phyloP scores from a whole-genome alignment of 2,888 invertebrate species.

The Heterodera filipjevi region DNA sequence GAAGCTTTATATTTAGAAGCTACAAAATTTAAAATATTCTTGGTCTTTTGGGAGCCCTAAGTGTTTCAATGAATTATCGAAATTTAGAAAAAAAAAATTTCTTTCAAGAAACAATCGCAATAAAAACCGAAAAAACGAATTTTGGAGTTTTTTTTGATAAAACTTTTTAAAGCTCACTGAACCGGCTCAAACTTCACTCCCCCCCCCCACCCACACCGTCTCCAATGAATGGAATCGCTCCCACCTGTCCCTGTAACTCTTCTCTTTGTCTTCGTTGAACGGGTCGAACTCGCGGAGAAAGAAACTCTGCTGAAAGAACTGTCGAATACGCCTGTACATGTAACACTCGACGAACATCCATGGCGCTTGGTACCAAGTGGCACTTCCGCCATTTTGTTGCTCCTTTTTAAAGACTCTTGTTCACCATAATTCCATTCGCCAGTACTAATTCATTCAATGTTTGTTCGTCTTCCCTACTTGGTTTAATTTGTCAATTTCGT shows the following conservation, averaged over 20 bases:
- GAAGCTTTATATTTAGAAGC: no score
- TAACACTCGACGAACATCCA: conserved; percentile 93
- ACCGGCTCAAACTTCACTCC: no score
- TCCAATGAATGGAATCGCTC: not conserved
- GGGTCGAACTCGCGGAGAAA: conserved; percentile 76
- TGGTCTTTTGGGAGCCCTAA: no score
- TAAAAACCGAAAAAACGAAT: no score
- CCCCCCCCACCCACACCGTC: no score
- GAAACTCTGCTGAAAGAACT: conserved; percentile 71
- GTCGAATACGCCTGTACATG: conserved; percentile 75
- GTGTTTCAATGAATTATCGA: no score
- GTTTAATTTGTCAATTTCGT: conserved; percentile 48
- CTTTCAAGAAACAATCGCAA: no score
- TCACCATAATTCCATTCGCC: no score
- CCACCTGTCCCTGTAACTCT: conserved; percentile 69
- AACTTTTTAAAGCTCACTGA: no score
- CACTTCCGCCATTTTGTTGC: not conserved
- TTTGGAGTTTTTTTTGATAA: no score
- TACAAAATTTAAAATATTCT: no score
- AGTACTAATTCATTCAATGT: not conserved
- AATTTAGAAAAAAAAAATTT: no score
- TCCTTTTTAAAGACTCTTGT: not conserved
- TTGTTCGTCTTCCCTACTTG: not conserved
- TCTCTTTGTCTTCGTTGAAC: conserved; percentile 77
- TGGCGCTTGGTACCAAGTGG: conserved; percentile 76